Percentiles rank a stretch among this genome's conserved stretches.
phyloP scores from a whole-genome alignment of 2,797 vertebrate genomes.

The Pipistrellus pygmaeus region DNA sequence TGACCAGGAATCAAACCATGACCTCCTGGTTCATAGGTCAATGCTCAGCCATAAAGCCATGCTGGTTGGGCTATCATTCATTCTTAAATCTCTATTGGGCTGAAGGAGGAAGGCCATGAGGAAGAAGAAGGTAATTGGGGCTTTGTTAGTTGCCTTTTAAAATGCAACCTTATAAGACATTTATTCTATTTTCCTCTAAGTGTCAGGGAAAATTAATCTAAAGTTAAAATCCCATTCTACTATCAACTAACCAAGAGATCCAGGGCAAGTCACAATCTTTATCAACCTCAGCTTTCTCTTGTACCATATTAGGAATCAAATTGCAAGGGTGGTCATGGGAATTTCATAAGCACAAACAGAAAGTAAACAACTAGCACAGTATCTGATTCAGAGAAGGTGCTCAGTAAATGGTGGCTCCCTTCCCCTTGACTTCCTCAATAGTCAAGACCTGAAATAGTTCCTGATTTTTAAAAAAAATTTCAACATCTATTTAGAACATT shows the following conservation, averaged over 20 bases:
- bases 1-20: too few relatives aligned
- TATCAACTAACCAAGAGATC: background rate
- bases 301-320: background rate
- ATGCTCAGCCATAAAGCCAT: too few relatives aligned
- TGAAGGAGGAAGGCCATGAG: background rate
- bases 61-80: background rate
- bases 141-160: constrained; percentile 32
- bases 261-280: background rate
- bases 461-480: background rate
- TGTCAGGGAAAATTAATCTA: background rate
- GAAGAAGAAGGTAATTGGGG: background rate
- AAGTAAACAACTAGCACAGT: background rate
- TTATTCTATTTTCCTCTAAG: constrained; percentile 18
- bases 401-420: background rate
- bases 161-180: background rate
- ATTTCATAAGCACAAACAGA: background rate
- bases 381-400: background rate
- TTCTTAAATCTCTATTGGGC: background rate
- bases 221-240: background rate
- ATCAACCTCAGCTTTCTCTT: background rate
- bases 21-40: too few relatives aligned
- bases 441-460: background rate
- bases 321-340: background rate
- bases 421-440: background rate
- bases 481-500: background rate